phyloP scores from a whole-genome alignment of 64 coral and sea anemone species.

The Hydrozoanthus tunicans region DNA sequence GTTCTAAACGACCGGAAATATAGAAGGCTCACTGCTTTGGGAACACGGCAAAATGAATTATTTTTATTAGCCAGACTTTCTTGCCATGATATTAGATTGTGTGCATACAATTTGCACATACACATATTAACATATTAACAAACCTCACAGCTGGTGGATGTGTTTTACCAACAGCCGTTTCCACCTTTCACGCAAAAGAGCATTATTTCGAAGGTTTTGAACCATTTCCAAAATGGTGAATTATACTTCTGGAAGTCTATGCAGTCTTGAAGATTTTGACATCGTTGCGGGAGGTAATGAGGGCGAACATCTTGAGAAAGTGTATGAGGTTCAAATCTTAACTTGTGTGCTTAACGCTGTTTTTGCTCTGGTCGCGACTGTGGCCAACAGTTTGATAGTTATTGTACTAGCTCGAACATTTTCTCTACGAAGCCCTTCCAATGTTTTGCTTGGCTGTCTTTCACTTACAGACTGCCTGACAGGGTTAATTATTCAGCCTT shows the following conservation, averaged over 20 bases:
- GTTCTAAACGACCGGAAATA: too few species aligned
- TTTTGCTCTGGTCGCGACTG: not conserved
- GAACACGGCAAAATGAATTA: too few species aligned
- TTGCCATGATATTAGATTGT: too few species aligned
- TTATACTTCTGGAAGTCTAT: not conserved
- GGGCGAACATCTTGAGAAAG: not conserved
- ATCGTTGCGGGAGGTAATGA: not conserved
- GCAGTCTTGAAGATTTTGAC: constrained; percentile 12
- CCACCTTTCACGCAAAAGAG: too few species aligned
- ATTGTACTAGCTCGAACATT: not conserved
- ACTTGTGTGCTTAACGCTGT: constrained; percentile 7
- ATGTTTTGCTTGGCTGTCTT: not conserved
- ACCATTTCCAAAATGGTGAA: not conserved
- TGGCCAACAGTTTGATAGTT: not conserved
- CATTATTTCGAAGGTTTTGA: too few species aligned
- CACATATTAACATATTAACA: too few species aligned
- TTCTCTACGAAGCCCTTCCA: not conserved
- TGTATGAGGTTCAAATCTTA: constrained; percentile 12
- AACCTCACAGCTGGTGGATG: too few species aligned
- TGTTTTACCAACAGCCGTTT: too few species aligned
- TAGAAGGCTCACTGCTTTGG: too few species aligned
- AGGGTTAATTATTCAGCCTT: constrained; percentile 4
- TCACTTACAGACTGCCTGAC: not conserved
- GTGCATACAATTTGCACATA: too few species aligned
- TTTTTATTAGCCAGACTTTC: too few species aligned